Base-by-base conservation (phyloP, 2,113 vertebrate genomes). In the Passerina amoena region DNA sequence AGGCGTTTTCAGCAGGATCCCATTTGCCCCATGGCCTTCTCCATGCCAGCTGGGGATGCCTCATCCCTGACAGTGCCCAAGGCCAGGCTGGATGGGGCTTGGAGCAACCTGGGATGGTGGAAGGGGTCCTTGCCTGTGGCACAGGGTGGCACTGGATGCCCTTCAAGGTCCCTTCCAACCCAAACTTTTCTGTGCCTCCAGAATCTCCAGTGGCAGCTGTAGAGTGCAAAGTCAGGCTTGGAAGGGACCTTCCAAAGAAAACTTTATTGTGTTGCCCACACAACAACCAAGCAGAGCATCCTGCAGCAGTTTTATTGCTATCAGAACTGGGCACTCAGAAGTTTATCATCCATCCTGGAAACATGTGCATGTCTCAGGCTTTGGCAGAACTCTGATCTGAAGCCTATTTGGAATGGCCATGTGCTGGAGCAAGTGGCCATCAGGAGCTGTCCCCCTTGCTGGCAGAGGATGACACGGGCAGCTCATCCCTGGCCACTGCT, bases 201-300 rank as follows among this genome's bases (percentile, higher is more conserved):
- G 31, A n/a, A 77, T 5, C 60, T 78, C 73, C 69, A 38, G 66
- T 5, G 44, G 35, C 48, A 86, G 11, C 2, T 25, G 11, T 1
- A 11, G 54, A 86, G 50, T 9, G 56, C 42, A 48, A 50, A 72
- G 59, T 27, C 59, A 69, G 45, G 57, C 17, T n/a, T 50, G 68
- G 68, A 54, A 53, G 30, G 25, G 11, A 66, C 15, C 48, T 50
- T 86, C 69, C 33, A 38, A 65, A 1, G 10, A 63, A 38, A 47
- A 61, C 25, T 27, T 72, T 18, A 0, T 0, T 10, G 50, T 1
- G 0, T 0, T 37, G 50, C 60, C 30, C 42, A 57, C 31, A 28
- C 0, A 2, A 57, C 14, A n/a, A 69, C 50, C 37, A 37, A 56
- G 70, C 65, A 90, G 45, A 69, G 38, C 11, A 2, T 35, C 60